phyloP scores from a whole-genome alignment of 2,113 vertebrate species.

The Kryptolebias marmoratus region DNA sequence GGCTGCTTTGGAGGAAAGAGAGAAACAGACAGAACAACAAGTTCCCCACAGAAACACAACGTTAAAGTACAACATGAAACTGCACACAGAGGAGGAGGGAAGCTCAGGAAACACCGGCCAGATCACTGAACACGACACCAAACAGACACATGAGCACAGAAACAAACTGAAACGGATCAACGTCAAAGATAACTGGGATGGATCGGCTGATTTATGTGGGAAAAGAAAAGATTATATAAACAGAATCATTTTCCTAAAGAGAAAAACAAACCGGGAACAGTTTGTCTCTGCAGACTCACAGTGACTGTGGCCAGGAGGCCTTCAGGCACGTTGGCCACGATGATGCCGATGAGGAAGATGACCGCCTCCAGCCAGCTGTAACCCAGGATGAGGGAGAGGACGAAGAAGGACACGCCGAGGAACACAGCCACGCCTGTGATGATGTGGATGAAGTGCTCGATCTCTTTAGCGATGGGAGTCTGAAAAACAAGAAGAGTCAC shows the following conservation, averaged over 20 bases:
- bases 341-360: conserved; percentile 95
- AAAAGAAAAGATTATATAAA: too few species aligned
- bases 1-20: neutral
- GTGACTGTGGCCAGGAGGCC: conserved; percentile 93
- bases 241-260: too few species aligned
- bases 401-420: conserved; percentile 86
- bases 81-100: conserved; percentile 4
- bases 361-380: conserved; percentile 91
- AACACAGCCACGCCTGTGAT: conserved; percentile 93
- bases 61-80: conserved; percentile 24
- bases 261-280: neutral
- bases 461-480: conserved; percentile 92
- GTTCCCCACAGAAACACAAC: conserved; percentile 44
- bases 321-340: conserved; percentile 92
- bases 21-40: conserved; percentile 18
- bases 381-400: conserved; percentile 87
- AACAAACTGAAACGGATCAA: conserved; percentile 10
- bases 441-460: conserved; percentile 93
- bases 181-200: too few species aligned
- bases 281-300: conserved; percentile 74
- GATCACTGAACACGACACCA: conserved; percentile 23
- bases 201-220: too few species aligned
- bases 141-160: neutral
- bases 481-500: conserved; percentile 37
- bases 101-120: conserved; percentile 21